These are phyloP conservation scores for Euplexia lucipara DNA, from an alignment of 2,888 invertebrate species.

Conservation along the genomic window DNA sequence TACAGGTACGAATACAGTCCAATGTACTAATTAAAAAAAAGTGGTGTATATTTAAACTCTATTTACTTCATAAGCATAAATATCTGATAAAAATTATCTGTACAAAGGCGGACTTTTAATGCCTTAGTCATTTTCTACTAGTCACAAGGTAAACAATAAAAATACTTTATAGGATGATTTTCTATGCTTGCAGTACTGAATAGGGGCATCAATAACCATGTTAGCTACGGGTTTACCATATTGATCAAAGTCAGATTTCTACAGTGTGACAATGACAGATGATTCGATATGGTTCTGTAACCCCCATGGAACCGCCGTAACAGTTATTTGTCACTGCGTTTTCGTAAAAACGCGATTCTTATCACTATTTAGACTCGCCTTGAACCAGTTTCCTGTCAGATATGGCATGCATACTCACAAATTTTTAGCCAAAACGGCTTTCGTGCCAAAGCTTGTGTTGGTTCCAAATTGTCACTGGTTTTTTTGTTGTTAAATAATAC, in stretches of 20 bases:
- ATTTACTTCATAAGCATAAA: too few species aligned
- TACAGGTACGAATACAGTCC: too few species aligned
- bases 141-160: too few species aligned
- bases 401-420: constrained; percentile 41
- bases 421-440: constrained; percentile 29
- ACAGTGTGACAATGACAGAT: constrained; percentile 50
- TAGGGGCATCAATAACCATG: background rate
- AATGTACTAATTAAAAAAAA: too few species aligned
- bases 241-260: constrained; percentile 30
- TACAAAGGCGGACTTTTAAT: too few species aligned
- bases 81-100: too few species aligned
- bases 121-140: too few species aligned
- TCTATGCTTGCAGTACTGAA: background rate
- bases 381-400: constrained; percentile 54
- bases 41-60: too few species aligned
- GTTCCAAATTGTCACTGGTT: background rate
- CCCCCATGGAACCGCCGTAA: constrained; percentile 29
- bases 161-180: too few species aligned
- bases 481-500: background rate
- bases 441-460: constrained; percentile 26
- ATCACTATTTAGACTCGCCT: constrained; percentile 58
- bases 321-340: constrained; percentile 48
- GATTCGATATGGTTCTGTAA: constrained; percentile 37
- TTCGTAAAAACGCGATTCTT: constrained; percentile 47
- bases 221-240: background rate